phyloP scores from a whole-genome alignment of 2,888 invertebrate genomes.

The Drosophila barbarae region DNA sequence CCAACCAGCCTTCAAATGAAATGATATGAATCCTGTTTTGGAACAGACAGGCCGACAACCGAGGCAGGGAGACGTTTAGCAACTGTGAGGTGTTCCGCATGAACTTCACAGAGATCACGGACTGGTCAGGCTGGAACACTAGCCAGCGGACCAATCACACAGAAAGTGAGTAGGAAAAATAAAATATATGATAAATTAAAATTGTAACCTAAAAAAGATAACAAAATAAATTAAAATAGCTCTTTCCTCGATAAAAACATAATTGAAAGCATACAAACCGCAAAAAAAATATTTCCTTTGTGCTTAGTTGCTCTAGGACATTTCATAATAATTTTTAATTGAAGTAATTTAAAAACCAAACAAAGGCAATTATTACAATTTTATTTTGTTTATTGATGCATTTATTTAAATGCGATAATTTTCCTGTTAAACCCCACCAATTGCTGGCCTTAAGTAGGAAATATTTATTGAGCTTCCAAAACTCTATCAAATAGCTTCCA shows the following conservation, averaged over 20 bases:
- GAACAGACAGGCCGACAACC: conserved; percentile 77
- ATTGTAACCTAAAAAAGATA: not conserved
- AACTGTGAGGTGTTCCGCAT: conserved; percentile 80
- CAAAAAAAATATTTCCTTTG: not conserved
- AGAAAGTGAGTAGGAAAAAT: conserved; percentile 58
- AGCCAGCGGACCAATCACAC: conserved; percentile 57
- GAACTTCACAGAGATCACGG: conserved; percentile 73
- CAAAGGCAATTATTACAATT: not conserved
- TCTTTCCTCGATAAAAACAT: not conserved
- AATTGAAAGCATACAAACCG: not conserved
- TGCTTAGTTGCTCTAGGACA: not conserved
- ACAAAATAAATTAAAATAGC: not conserved
- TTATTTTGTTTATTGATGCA: not conserved
- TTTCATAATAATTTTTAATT: not conserved
- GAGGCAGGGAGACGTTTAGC: conserved; percentile 78
- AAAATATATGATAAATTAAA: not conserved
- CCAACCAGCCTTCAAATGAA: not conserved
- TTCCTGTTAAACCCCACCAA: conserved; percentile 5
- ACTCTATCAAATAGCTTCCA: conserved; percentile 11
- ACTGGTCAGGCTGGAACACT: conserved; percentile 69
- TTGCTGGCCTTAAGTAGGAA: conserved; percentile 2
- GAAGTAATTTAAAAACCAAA: not conserved
- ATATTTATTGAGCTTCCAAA: conserved; percentile 10
- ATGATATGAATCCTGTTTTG: not conserved
- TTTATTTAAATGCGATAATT: conserved; percentile 15